Evolutionary conservation across 2,888 invertebrate species (phyloP).

Genomic region (Chymomyza fuscimana): DNA sequence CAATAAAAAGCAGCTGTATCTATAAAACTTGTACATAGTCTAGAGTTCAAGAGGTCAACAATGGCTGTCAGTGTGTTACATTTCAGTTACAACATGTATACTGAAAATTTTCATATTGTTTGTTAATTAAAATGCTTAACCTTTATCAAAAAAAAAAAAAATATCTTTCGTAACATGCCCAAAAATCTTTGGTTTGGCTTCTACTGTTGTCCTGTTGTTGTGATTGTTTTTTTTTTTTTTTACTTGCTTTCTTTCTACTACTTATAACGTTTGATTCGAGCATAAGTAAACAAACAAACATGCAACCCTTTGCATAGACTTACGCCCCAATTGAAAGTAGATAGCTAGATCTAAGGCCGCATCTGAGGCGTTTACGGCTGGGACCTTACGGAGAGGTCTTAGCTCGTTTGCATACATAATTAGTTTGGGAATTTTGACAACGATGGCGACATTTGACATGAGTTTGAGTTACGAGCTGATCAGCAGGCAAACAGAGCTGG

Average conservation of each 20-base stretch:
- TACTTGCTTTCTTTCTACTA: conserved; percentile 7
- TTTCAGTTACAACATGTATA: conserved; percentile 13
- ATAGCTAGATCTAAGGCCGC: too few relatives aligned
- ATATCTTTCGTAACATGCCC: conserved; percentile 30
- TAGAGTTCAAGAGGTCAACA: conserved; percentile 34
- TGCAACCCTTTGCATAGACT: conserved; percentile 39
- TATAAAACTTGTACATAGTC: not conserved
- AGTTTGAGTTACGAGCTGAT: conserved; percentile 58
- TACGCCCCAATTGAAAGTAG: not conserved
- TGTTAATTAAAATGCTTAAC: conserved; percentile 73
- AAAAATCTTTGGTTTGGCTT: conserved; percentile 18
- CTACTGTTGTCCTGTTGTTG: not conserved
- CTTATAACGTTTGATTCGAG: conserved; percentile 8
- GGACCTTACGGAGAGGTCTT: conserved; percentile 10
- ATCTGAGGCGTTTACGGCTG: too few relatives aligned
- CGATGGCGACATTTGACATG: conserved; percentile 72
- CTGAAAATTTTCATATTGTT: conserved; percentile 42
- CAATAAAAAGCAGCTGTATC: conserved; percentile 30
- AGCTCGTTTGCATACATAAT: conserved; percentile 72
- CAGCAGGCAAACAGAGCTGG: conserved; percentile 12
- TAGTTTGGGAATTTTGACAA: conserved; percentile 66
- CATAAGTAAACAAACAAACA: conserved; percentile 47
- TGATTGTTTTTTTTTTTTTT: conserved; percentile 23
- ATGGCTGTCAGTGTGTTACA: conserved; percentile 23
- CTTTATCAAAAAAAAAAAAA: conserved; percentile 59